Conservation (phyloP, 2,797 vertebrate genomes). For the Coendou prehensilis region DNA sequence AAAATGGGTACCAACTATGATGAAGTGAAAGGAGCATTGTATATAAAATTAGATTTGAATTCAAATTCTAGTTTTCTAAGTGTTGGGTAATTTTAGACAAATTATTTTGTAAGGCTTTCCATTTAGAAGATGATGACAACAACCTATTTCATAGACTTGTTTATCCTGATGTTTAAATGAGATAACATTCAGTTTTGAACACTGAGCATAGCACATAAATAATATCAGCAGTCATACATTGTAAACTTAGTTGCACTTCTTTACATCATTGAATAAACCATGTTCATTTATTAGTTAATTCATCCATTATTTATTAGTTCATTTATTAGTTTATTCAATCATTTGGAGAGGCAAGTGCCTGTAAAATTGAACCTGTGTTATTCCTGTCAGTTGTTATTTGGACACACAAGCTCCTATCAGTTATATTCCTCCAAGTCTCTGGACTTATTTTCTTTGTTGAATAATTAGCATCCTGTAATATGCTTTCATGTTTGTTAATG, state of each 20-base stretch:
- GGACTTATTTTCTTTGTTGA: constrained; percentile 46
- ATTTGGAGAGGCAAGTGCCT: background rate
- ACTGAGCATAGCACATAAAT: background rate
- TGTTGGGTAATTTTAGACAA: background rate
- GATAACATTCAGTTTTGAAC: background rate
- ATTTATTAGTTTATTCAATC: background rate
- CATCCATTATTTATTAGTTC: constrained; percentile 40
- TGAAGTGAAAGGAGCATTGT: background rate
- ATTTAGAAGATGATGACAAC: background rate
- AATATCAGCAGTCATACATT: background rate
- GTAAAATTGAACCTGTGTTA: background rate
- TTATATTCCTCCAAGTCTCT: background rate
- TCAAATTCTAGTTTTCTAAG: background rate
- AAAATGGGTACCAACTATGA: constrained; percentile 6
- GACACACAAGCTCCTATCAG: background rate
- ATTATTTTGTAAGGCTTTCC: constrained; percentile 21
- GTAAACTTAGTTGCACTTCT: background rate
- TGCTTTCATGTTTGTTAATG: background rate
- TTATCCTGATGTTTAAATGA: background rate
- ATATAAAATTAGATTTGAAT: constrained; percentile 26
- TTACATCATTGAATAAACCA: constrained; percentile 7
- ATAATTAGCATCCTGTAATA: background rate
- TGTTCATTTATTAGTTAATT: constrained; percentile 51
- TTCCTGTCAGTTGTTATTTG: constrained; percentile 20
- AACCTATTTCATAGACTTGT: background rate